phyloP scores from a whole-genome alignment of 2,888 invertebrate species.

The Apodemia hepburni region DNA sequence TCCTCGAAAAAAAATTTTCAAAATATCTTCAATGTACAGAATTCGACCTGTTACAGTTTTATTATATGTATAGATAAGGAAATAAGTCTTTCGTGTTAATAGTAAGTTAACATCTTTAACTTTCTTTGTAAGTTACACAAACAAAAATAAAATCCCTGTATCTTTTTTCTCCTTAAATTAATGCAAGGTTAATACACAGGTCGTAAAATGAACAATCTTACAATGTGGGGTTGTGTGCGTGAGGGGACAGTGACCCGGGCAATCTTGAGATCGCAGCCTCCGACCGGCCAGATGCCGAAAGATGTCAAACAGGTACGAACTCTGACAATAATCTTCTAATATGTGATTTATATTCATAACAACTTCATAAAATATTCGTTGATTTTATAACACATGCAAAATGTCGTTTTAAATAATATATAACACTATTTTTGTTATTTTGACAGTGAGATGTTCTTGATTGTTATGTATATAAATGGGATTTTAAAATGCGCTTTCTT shows the following conservation, averaged over 20 bases:
- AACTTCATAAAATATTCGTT: slow-evolving; percentile 10
- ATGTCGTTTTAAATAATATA: background rate
- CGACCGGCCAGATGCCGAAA: slow-evolving; percentile 78
- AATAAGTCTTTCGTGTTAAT: too few relatives aligned
- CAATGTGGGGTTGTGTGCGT: slow-evolving; percentile 39
- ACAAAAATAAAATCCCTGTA: too few relatives aligned
- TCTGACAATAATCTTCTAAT: slow-evolving; percentile 31
- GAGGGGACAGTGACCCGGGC: slow-evolving; percentile 71
- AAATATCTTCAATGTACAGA: too few relatives aligned
- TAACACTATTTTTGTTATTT: background rate
- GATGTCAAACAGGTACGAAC: slow-evolving; percentile 64
- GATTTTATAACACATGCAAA: slow-evolving; percentile 2
- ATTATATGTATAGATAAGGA: too few relatives aligned
- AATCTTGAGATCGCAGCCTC: slow-evolving; percentile 76
- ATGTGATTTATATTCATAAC: slow-evolving; percentile 28
- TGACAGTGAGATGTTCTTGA: background rate
- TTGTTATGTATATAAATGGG: background rate
- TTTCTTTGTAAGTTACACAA: too few relatives aligned
- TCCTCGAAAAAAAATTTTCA: too few relatives aligned
- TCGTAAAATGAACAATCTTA: slow-evolving; percentile 22
- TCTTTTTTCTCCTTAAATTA: too few relatives aligned
- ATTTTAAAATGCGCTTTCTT: background rate
- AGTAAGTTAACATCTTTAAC: too few relatives aligned
- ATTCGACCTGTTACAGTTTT: too few relatives aligned
- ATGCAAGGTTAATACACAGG: slow-evolving; percentile 1